phyloP scores from a whole-genome alignment of 2,113 vertebrate species.

The Nannospalax galili region DNA sequence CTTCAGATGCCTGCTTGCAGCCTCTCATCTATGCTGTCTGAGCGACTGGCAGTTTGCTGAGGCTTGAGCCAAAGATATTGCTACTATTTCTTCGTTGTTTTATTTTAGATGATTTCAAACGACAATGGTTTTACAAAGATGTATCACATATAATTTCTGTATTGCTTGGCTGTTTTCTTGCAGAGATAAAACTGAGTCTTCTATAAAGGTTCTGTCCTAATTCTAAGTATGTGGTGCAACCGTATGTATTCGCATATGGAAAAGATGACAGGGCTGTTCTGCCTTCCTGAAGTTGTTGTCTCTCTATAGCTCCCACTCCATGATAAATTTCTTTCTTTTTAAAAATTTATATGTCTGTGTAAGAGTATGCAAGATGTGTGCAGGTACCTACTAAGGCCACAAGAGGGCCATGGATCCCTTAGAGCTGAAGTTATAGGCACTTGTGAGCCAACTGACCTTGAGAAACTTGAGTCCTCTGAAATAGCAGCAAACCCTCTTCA shows the following conservation, averaged over 20 bases:
- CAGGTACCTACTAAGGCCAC: not conserved
- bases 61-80: not conserved
- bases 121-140: not conserved
- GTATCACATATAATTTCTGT: not conserved
- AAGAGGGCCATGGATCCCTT: not conserved
- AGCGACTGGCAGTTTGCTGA: not conserved
- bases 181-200: not conserved
- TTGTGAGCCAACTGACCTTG: not conserved
- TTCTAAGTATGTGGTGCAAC: not conserved
- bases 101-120: constrained; percentile 30
- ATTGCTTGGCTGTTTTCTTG: not conserved
- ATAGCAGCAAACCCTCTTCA: not conserved
- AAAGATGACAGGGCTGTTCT: rapidly evolving
- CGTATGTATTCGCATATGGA: rapidly evolving
- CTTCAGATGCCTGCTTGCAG: not conserved
- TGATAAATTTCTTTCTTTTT: not conserved
- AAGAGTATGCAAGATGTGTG: not conserved
- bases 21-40: rapidly evolving
- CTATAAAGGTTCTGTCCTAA: not conserved
- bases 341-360: not conserved
- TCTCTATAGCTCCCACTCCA: not conserved
- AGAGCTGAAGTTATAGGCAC: no score
- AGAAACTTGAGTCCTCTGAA: not conserved
- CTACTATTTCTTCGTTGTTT: not conserved
- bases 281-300: not conserved